Evolutionary conservation across 2,888 invertebrate species (phyloP).

Genomic region (Deilephila elpenor): DNA sequence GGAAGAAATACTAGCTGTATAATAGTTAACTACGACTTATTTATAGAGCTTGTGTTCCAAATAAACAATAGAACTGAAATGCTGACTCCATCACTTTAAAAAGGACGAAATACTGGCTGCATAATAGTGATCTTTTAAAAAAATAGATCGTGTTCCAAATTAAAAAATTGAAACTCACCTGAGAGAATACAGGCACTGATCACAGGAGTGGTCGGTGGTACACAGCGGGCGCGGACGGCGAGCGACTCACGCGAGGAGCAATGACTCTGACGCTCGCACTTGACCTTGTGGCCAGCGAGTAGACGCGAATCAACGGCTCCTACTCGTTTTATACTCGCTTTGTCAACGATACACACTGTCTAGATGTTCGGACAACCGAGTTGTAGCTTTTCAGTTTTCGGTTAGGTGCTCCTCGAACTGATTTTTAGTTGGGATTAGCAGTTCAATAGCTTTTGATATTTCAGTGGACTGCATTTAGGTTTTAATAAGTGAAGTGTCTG

Average conservation of each 20-base stretch:
- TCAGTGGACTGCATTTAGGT: too few species aligned
- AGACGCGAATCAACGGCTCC: constrained; percentile 74
- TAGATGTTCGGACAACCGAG: background rate
- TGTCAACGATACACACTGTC: constrained; percentile 52
- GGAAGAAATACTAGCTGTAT: too few species aligned
- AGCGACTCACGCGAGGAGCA: constrained; percentile 70
- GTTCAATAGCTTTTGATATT: too few species aligned
- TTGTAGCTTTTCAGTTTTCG: too few species aligned
- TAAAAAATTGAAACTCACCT: constrained; percentile 29
- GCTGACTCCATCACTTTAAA: too few species aligned
- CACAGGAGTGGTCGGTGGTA: constrained; percentile 31
- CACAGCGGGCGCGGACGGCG: constrained; percentile 56
- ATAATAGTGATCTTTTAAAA: background rate
- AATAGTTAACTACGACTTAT: too few species aligned
- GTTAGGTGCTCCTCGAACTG: too few species aligned
- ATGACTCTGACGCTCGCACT: constrained; percentile 79
- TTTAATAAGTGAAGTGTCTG: too few species aligned
- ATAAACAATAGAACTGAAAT: too few species aligned
- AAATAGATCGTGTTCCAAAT: background rate
- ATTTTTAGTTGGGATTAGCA: too few species aligned
- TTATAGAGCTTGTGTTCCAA: too few species aligned
- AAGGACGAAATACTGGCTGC: too few species aligned
- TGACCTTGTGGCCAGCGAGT: constrained; percentile 78
- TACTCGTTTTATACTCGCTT: constrained; percentile 80
- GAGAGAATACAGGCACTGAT: constrained; percentile 34